phyloP scores from a whole-genome alignment of 2,113 vertebrate species.

The Chascanopsetta lugubris region DNA sequence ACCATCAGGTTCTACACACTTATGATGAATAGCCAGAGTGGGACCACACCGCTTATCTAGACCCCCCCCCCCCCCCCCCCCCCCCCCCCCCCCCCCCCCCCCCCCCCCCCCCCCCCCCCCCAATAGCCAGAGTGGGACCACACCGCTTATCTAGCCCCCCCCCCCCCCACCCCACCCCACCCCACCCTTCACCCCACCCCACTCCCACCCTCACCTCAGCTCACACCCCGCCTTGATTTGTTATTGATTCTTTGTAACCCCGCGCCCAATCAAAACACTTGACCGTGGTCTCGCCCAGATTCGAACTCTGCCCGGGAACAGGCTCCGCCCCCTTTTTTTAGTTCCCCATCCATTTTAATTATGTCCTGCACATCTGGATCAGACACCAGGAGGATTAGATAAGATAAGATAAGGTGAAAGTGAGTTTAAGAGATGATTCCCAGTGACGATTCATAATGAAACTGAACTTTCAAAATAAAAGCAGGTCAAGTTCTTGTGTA shows the following conservation, averaged over 20 bases:
- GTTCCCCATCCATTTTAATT: conserved; percentile 41
- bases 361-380: conserved; percentile 10
- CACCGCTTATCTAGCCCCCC: conserved; percentile 93
- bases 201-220: conserved; percentile 88
- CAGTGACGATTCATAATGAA: too few species aligned
- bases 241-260: conserved; percentile 97
- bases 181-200: conserved; percentile 93
- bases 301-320: conserved; percentile 39
- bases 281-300: conserved; percentile 84
- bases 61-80: conserved; percentile 89
- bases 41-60: conserved; percentile 93
- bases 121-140: conserved; percentile 92
- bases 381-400: too few species aligned
- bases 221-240: conserved; percentile 93
- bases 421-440: too few species aligned
- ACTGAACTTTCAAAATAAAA: too few species aligned
- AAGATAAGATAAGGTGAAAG: too few species aligned
- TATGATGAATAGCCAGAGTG: conserved; percentile 98
- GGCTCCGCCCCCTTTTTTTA: not conserved
- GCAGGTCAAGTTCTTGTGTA: too few species aligned
- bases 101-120: conserved; percentile 89
- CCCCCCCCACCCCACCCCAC: conserved; percentile 87
- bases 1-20: conserved; percentile 97
- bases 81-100: conserved; percentile 68
- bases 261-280: conserved; percentile 94